Conservation (phyloP, 2,797 vertebrate genomes). For the Euphonia xanthogaster region DNA sequence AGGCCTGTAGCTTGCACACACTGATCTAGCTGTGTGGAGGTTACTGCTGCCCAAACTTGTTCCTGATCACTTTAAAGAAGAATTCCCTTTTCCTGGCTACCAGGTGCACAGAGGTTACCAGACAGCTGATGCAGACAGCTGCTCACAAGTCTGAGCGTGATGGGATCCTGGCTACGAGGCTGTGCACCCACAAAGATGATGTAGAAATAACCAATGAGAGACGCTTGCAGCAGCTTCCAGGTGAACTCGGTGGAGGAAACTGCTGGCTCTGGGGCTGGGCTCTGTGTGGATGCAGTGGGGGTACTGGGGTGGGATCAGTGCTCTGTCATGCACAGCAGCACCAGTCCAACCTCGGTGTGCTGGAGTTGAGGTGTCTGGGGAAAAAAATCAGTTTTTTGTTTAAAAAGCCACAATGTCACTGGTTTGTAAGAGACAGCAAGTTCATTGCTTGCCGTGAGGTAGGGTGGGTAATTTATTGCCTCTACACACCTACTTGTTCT, state of each 20-base stretch:
- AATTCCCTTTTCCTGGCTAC: not conserved
- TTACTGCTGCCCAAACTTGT: not conserved
- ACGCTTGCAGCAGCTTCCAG: constrained; percentile 85
- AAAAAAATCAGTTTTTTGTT: not conserved
- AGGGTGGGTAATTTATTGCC: not conserved
- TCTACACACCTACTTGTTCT: not conserved
- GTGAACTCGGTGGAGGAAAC: constrained; percentile 63
- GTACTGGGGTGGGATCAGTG: not conserved
- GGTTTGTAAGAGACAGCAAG: not conserved
- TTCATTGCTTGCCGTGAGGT: not conserved
- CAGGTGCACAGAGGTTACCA: constrained; percentile 89
- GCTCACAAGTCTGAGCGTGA: constrained; percentile 85
- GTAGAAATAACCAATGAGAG: constrained; percentile 91
- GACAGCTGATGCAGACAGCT: constrained; percentile 80
- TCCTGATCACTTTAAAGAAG: not conserved
- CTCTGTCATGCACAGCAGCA: not conserved
- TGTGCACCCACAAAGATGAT: constrained; percentile 96
- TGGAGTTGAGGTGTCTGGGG: not conserved
- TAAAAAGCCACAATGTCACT: not conserved
- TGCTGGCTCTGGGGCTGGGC: not conserved
- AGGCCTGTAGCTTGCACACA: not conserved
- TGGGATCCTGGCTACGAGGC: constrained; percentile 90
- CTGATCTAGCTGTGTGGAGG: not conserved
- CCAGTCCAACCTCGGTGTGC: not conserved
- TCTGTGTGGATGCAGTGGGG: not conserved